Evolutionary conservation across 64 coral and sea anemone genomes (phyloP).

Genomic region (Montipora capricornis): DNA sequence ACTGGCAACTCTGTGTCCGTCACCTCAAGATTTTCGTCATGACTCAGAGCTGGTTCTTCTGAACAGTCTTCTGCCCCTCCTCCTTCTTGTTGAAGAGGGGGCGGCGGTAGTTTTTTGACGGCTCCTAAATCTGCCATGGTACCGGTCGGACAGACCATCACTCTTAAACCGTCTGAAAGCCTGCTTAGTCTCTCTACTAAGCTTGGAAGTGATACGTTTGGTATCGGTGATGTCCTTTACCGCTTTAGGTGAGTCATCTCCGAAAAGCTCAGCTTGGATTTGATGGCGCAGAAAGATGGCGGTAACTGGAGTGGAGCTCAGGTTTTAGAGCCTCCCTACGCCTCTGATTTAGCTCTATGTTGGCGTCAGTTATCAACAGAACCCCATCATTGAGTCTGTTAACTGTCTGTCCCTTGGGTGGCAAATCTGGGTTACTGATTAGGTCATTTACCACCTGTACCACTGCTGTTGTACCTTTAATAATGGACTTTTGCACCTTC

Average conservation of each 20-base stretch:
- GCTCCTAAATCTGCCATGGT: slow-evolving; percentile 1
- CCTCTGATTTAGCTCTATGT: too few relatives aligned
- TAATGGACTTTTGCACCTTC: too few relatives aligned
- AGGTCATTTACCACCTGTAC: too few relatives aligned
- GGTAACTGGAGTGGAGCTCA: slow-evolving; percentile 40
- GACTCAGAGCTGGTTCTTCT: slow-evolving; percentile 24
- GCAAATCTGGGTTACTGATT: too few relatives aligned
- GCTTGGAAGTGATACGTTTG: slow-evolving; percentile 50
- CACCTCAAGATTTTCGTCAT: slow-evolving; percentile 23
- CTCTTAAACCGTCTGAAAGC: slow-evolving; percentile 36
- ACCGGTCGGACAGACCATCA: slow-evolving; percentile 28
- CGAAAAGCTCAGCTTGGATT: slow-evolving; percentile 57
- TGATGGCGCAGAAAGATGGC: slow-evolving; percentile 41
- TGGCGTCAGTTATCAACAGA: too few relatives aligned
- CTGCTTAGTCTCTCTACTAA: slow-evolving; percentile 36
- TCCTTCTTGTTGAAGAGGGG: slow-evolving; percentile 4
- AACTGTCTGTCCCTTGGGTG: too few relatives aligned
- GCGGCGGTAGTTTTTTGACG: slow-evolving; percentile 41
- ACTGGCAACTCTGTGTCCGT: slow-evolving; percentile 19
- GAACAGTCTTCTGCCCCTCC: neutral
- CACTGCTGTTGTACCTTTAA: too few relatives aligned
- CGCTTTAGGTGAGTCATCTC: slow-evolving; percentile 46
- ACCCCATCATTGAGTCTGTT: too few relatives aligned
- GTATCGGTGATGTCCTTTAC: slow-evolving; percentile 37
- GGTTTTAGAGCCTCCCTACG: neutral